Evolutionary conservation across 2,888 invertebrate genomes (phyloP).

Genomic region (Antheraea assamensis): DNA sequence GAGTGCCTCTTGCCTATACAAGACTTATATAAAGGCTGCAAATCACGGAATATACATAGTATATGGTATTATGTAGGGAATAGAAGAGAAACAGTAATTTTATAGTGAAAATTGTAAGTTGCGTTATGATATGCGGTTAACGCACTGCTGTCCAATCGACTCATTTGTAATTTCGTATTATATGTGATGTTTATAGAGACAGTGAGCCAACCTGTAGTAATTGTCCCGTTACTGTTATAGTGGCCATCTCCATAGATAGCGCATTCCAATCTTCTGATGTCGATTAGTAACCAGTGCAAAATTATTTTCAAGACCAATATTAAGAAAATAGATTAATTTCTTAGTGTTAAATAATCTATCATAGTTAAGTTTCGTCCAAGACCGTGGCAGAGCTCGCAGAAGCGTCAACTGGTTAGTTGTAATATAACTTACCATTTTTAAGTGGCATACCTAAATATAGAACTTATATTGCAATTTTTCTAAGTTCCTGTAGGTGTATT

Average conservation of each 20-base stretch:
- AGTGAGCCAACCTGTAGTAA: not conserved
- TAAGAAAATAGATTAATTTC: conserved; percentile 62
- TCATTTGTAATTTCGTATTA: conserved; percentile 28
- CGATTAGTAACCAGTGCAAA: conserved; percentile 55
- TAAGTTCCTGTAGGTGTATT: conserved; percentile 82
- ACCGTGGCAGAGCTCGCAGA: conserved; percentile 44
- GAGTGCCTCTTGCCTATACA: conserved; percentile 85
- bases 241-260: conserved; percentile 60
- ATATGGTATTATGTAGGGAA: conserved; percentile 67
- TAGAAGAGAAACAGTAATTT: conserved; percentile 72
- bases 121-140: conserved; percentile 81
- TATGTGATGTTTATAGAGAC: conserved; percentile 14
- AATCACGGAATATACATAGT: conserved; percentile 81
- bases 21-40: conserved; percentile 83
- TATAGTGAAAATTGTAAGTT: conserved; percentile 83
- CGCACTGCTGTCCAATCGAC: conserved; percentile 36
- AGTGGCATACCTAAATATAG: conserved; percentile 82
- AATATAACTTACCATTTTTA: conserved; percentile 66
- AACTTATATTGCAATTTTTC: conserved; percentile 81
- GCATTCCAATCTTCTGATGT: conserved; percentile 73
- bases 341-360: conserved; percentile 52
- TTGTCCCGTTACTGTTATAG: not conserved
- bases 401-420: conserved; percentile 57
- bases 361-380: conserved; percentile 59
- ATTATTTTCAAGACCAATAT: conserved; percentile 65